Conservation (phyloP, 2,888 invertebrate species). For the Achlya flavicornis region DNA sequence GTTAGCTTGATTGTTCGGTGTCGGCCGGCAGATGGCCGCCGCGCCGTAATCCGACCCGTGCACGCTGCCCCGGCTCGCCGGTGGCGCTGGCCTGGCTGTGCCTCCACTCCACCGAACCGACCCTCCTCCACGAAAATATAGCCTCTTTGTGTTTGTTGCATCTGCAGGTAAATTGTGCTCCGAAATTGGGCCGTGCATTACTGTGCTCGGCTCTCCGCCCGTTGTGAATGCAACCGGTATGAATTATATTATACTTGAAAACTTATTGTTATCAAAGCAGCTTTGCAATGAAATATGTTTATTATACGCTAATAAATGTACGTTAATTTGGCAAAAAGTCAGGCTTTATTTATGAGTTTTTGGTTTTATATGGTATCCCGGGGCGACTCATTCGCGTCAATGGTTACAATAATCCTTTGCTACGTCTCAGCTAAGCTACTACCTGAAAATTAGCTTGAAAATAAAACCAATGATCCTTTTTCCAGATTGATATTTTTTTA, state of each 20-base stretch:
- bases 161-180: constrained; percentile 82
- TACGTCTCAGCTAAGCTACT: neutral
- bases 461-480: neutral
- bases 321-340: constrained; percentile 29
- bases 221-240: constrained; percentile 71
- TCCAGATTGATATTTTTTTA: neutral
- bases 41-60: constrained; percentile 78
- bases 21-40: constrained; percentile 77
- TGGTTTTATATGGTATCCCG: neutral
- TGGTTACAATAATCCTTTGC: no score
- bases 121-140: constrained; percentile 57
- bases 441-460: neutral
- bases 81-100: constrained; percentile 23
- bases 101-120: constrained; percentile 16
- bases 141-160: constrained; percentile 82
- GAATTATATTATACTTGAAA: constrained; percentile 75
- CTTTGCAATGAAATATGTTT: constrained; percentile 52
- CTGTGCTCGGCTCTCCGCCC: constrained; percentile 64
- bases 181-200: constrained; percentile 77
- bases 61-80: constrained; percentile 31
- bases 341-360: neutral
- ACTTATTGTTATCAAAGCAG: constrained; percentile 74
- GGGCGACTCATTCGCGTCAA: neutral
- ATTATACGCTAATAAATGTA: constrained; percentile 33
- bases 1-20: constrained; percentile 81